Conservation (phyloP, 2,797 vertebrate genomes). For the Characodon lateralis region DNA sequence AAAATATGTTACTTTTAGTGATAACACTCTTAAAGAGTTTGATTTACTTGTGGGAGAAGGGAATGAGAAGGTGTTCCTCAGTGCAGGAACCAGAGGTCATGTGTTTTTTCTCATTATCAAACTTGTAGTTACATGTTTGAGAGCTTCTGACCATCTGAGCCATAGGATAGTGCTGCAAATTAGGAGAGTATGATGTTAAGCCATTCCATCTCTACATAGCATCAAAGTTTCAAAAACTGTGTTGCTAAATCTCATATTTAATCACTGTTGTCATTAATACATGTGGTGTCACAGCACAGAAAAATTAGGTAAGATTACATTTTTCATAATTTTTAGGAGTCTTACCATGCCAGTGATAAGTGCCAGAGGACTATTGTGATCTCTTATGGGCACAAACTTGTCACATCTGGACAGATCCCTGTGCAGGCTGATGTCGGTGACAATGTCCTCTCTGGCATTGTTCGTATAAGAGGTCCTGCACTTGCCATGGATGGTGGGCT, state of each 20-base stretch:
- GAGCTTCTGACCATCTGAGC: constrained; percentile 87
- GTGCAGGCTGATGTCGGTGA: constrained; percentile 84
- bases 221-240: background rate
- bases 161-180: constrained; percentile 82
- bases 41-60: constrained; percentile 89
- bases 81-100: constrained; percentile 86
- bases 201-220: too few relatives aligned
- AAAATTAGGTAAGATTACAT: background rate
- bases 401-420: constrained; percentile 89
- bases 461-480: constrained; percentile 85
- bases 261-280: background rate
- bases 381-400: constrained; percentile 84
- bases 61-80: constrained; percentile 91
- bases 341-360: constrained; percentile 90
- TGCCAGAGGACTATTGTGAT: constrained; percentile 89
- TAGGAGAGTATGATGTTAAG: constrained; percentile 2
- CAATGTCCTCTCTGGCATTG: constrained; percentile 80
- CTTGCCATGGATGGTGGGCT: constrained; percentile 93
- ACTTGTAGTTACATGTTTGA: constrained; percentile 90
- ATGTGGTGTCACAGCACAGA: background rate
- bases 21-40: background rate
- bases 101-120: constrained; percentile 88
- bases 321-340: background rate
- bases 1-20: background rate
- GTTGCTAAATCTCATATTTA: background rate